Evolutionary conservation across 2,113 vertebrate species (phyloP), one percentile per base, ranked within the genome.

Genomic region (Oxygymnocypris stewartii): DNA sequence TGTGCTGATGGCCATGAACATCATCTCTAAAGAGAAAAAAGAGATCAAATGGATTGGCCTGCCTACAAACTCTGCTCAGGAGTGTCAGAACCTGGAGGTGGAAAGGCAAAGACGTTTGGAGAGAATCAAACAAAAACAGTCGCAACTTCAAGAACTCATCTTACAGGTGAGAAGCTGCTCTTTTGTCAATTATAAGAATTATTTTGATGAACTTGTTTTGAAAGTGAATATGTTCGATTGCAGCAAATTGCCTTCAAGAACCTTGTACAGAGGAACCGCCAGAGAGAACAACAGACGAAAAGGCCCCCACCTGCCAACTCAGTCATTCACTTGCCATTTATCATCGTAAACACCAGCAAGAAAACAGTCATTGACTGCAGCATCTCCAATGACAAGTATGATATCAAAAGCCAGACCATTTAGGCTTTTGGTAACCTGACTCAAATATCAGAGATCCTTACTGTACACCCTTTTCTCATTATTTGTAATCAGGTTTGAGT

Each of bases 241-340:
- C 93, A 99, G 98, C 98, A 99, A 99, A 99, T 99, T 92, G 98
- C 98, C 92, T 99, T 99, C 91, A 99, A 99, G 93, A 99, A 99
- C 91, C 96, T 99, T 31, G 98, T 99, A 89, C 97, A 98, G 91
- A 92, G 98, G 91, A 99, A 99, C 94, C 95, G 96, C 88, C 97
- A 97, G 83, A 95, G 94, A 37, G 98, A 99, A 71, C 97, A 97
- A 89, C 97, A 97, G 92, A 96, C 96, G 63, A 97, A 95, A 91
- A 92, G 97, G 90, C 95, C 96, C 0, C 98, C 97, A 3, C 96
- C 97, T 10, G 96, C 97, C 87, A 99, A 98, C 94, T 99, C 98
- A 16, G 97, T 98, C 92, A 99, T 99, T 92, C 97, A 98, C 90
- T 94, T 99, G 84, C 98, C 98, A 61, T 99, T 99, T 91, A 99